Conservation (phyloP, 2,797 vertebrate species). For the Yasuhikotakia modesta region DNA sequence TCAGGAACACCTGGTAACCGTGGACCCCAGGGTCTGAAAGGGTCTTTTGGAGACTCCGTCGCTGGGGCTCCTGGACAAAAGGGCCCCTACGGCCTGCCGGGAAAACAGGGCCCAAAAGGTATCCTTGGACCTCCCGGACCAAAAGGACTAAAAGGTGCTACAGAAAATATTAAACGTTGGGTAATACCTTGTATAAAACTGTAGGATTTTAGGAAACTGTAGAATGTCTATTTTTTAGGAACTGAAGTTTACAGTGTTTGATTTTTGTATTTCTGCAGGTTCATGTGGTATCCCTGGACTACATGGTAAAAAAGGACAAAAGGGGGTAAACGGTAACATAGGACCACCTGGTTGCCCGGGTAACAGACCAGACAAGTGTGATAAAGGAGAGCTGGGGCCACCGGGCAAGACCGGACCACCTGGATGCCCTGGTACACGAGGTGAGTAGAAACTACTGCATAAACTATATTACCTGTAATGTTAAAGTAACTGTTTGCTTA, state of each 20-base stretch:
- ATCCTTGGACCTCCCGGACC: slow-evolving; percentile 69
- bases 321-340: slow-evolving; percentile 61
- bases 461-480: no score
- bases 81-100: slow-evolving; percentile 66
- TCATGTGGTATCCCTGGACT: slow-evolving; percentile 61
- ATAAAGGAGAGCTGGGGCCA: slow-evolving; percentile 43
- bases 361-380: slow-evolving; percentile 35
- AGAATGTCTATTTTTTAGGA: no score
- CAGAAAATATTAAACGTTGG: no score
- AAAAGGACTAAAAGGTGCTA: slow-evolving; percentile 61
- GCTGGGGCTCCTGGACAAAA: slow-evolving; percentile 64
- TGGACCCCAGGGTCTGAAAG: slow-evolving; percentile 70
- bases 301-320: slow-evolving; percentile 67
- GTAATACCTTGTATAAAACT: no score
- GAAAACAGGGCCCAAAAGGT: slow-evolving; percentile 73
- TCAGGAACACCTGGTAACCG: slow-evolving; percentile 66
- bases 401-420: slow-evolving; percentile 47
- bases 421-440: slow-evolving; percentile 40
- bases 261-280: slow-evolving; percentile 57
- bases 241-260: no score
- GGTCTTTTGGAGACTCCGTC: slow-evolving; percentile 64
- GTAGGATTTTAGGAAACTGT: neutral
- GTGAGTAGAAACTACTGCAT: slow-evolving; percentile 20
- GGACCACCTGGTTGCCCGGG: slow-evolving; percentile 53
- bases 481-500: no score